These are phyloP conservation scores for Palythoa grandiflora DNA, from an alignment of 92 coral and sea anemone species.

Conservation along the genomic window DNA sequence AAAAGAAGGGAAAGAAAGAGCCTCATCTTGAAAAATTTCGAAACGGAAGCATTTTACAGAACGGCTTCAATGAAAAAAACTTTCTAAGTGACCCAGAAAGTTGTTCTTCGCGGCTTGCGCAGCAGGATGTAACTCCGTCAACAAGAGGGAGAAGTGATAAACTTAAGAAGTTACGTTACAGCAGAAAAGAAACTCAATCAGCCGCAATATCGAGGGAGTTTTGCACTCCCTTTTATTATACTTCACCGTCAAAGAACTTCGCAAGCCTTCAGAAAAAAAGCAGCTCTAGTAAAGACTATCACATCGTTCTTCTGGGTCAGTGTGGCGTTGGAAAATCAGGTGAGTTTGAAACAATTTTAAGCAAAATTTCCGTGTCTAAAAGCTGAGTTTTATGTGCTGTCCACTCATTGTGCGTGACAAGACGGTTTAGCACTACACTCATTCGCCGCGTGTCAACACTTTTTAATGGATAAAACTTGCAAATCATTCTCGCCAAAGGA, in stretches of 20 bases:
- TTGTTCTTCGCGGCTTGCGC: neutral
- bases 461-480: neutral
- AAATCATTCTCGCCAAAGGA: slow-evolving; percentile 28
- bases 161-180: slow-evolving; percentile 43
- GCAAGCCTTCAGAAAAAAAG: slow-evolving; percentile 57
- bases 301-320: slow-evolving; percentile 86
- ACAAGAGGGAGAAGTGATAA: slow-evolving; percentile 25
- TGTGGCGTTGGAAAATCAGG: slow-evolving; percentile 95
- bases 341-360: slow-evolving; percentile 26
- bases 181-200: slow-evolving; percentile 67
- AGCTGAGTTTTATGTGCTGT: neutral
- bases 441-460: slow-evolving; percentile 11
- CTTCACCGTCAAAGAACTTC: slow-evolving; percentile 40
- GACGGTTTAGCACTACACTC: neutral
- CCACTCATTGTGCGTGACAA: neutral
- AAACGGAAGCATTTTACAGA: neutral
- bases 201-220: slow-evolving; percentile 1
- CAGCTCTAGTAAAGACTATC: slow-evolving; percentile 77
- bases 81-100: slow-evolving; percentile 32
- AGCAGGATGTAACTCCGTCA: neutral
- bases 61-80: neutral
- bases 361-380: neutral
- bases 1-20: slow-evolving; percentile 25
- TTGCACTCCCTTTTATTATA: slow-evolving; percentile 40
- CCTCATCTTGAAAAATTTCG: neutral